These are phyloP conservation scores for Polypterus bichir DNA, from an alignment of 2,113 vertebrate species.

Conservation along the genomic window DNA sequence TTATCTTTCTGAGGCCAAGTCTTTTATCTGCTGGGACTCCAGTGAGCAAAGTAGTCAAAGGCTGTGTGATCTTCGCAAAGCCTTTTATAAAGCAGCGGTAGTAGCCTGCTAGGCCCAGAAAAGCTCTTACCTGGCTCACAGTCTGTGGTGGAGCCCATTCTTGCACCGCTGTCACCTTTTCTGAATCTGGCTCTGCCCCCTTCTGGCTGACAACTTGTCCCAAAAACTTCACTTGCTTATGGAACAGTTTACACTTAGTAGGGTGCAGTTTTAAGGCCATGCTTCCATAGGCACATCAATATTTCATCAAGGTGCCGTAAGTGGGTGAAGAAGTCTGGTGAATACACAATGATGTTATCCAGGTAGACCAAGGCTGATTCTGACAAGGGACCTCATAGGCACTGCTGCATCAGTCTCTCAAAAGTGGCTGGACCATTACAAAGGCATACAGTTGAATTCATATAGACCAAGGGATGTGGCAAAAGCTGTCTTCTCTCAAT, in stretches of 20 bases:
- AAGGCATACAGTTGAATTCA: not conserved
- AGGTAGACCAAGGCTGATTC: not conserved
- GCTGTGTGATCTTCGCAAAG: not conserved
- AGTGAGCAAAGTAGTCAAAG: not conserved
- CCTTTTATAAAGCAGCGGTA: not conserved
- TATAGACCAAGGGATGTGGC: not conserved
- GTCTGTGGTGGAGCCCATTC: not conserved
- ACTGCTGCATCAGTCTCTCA: not conserved
- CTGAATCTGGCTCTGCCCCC: not conserved
- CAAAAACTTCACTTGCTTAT: not conserved
- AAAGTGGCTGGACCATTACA: constrained; percentile 1
- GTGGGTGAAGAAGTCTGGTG: not conserved
- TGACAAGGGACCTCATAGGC: not conserved
- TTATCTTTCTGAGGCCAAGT: not conserved
- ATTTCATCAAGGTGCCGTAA: not conserved
- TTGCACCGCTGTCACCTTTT: constrained; percentile 1
- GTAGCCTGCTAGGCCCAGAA: not conserved
- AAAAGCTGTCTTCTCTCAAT: not conserved
- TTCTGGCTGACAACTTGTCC: not conserved
- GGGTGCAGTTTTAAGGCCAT: not conserved
- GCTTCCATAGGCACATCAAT: not conserved
- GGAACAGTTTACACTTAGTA: not conserved
- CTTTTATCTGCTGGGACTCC: not conserved
- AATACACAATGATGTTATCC: not conserved
- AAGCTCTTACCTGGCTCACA: not conserved